Evolutionary conservation across 1,140 invertebrate genomes (phyloP).

Genomic region (Drosophila insularis): DNA sequence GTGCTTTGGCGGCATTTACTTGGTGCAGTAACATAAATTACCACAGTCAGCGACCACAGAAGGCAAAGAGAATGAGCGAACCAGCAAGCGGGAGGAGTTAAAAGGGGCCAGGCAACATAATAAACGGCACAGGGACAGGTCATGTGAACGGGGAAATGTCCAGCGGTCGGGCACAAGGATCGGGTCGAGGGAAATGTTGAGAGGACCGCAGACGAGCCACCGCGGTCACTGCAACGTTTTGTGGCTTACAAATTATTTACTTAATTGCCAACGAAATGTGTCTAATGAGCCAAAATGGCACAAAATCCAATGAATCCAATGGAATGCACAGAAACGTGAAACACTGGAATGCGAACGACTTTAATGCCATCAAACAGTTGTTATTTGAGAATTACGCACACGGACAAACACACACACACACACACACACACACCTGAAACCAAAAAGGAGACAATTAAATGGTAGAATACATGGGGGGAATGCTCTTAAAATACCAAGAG

Average conservation of each 20-base stretch:
- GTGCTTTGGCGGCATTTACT: conserved; percentile 77
- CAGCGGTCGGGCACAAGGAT: not conserved
- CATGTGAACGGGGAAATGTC: not conserved
- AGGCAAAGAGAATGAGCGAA: conserved; percentile 26
- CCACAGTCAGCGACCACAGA: conserved; percentile 69
- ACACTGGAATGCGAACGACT: conserved; percentile 16
- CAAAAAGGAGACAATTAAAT: no score
- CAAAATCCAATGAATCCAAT: conserved; percentile 61
- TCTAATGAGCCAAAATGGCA: conserved; percentile 75
- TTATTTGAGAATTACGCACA: conserved; percentile 26
- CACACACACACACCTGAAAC: not conserved
- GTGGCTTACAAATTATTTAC: conserved; percentile 79
- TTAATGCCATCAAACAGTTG: conserved; percentile 11
- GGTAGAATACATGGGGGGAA: no score
- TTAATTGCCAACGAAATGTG: conserved; percentile 80
- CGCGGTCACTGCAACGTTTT: conserved; percentile 70
- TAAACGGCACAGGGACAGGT: conserved; percentile 56
- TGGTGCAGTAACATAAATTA: conserved; percentile 80
- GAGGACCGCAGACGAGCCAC: conserved; percentile 44
- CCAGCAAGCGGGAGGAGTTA: not conserved
- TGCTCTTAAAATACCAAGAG: no score
- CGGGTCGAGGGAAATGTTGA: not conserved
- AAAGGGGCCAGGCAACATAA: conserved; percentile 48
- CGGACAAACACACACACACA: not conserved
- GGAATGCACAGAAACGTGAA: conserved; percentile 36